A percentile compares a stretch with the other conserved stretches of the same genome.
Evolutionary conservation across 2,113 vertebrate genomes (phyloP).

Genomic region (Gulo gulo): DNA sequence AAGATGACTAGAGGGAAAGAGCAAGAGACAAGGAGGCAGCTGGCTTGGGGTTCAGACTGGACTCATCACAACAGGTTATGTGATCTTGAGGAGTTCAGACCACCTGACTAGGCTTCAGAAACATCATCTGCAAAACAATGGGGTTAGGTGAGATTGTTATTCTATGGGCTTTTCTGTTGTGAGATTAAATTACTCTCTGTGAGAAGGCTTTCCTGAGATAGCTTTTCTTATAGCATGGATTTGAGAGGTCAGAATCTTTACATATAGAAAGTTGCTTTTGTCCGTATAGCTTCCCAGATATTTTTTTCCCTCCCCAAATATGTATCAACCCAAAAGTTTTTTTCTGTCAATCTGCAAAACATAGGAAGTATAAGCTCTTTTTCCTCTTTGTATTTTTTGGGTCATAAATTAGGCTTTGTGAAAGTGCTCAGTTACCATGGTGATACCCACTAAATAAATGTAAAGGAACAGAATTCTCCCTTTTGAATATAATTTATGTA

Average conservation of each 20-base stretch:
- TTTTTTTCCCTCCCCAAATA: not conserved
- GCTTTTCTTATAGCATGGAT: not conserved
- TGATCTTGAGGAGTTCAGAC: not conserved
- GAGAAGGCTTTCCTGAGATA: not conserved
- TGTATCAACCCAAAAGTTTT: not conserved
- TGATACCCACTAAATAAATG: constrained; percentile 66
- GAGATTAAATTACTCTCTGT: constrained; percentile 16
- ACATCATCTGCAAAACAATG: not conserved
- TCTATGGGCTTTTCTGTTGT: not conserved
- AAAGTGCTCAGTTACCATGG: constrained; percentile 66
- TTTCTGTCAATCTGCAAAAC: constrained; percentile 42
- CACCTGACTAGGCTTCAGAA: not conserved
- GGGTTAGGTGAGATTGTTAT: not conserved
- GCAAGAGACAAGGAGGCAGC: not conserved
- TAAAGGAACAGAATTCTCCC: constrained; percentile 57
- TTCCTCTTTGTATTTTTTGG: not conserved
- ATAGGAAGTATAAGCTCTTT: constrained; percentile 49
- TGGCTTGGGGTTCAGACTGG: not conserved
- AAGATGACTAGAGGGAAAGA: not conserved
- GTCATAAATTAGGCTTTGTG: constrained; percentile 62
- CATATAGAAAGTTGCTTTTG: constrained; percentile 16
- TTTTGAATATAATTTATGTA: constrained; percentile 69
- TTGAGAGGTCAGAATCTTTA: constrained; percentile 7
- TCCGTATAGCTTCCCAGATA: not conserved
- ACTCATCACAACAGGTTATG: not conserved